These are phyloP conservation scores for Zaprionus bogoriensis DNA, from an alignment of 2,888 invertebrate species.

Conservation along the genomic window DNA sequence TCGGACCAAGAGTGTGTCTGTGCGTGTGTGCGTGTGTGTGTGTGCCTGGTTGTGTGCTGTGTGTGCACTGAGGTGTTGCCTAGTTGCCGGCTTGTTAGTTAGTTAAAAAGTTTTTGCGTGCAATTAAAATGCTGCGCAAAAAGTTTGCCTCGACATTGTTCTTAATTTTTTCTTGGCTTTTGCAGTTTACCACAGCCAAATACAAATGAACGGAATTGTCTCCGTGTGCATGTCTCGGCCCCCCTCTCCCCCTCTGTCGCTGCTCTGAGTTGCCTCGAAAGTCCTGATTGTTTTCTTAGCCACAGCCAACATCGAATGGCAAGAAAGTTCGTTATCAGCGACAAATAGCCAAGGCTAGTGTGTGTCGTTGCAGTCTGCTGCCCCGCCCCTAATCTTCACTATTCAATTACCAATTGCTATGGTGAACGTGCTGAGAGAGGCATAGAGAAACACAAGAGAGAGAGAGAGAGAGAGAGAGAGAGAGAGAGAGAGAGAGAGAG, in stretches of 20 bases:
- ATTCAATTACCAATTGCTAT: background rate
- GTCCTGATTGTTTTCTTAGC: slow-evolving; percentile 76
- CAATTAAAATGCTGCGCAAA: slow-evolving; percentile 77
- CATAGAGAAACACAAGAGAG: too few species aligned
- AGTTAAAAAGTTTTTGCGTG: slow-evolving; percentile 77
- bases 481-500: too few species aligned
- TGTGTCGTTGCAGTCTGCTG: slow-evolving; percentile 29
- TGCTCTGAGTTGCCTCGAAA: slow-evolving; percentile 52
- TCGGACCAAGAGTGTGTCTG: slow-evolving; percentile 9
- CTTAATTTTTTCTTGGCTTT: slow-evolving; percentile 69
- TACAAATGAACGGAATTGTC: slow-evolving; percentile 72
- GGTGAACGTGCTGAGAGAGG: background rate
- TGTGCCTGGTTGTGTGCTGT: slow-evolving; percentile 21
- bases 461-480: too few species aligned
- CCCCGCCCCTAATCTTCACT: background rate
- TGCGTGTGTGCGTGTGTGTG: slow-evolving; percentile 13
- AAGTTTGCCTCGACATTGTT: slow-evolving; percentile 71
- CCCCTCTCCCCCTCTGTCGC: background rate
- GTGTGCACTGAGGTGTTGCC: slow-evolving; percentile 73
- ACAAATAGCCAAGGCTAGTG: slow-evolving; percentile 65
- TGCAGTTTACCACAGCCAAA: slow-evolving; percentile 69
- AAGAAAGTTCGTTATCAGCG: slow-evolving; percentile 72
- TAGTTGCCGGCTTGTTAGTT: slow-evolving; percentile 76
- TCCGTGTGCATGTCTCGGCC: slow-evolving; percentile 16
- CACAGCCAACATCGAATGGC: slow-evolving; percentile 52